A percentile compares a stretch with the other conserved stretches of the same genome.
phyloP scores from a whole-genome alignment of 30 jellyfish, hydroid and myxozoan genomes.

The Cassiopea xamachana region DNA sequence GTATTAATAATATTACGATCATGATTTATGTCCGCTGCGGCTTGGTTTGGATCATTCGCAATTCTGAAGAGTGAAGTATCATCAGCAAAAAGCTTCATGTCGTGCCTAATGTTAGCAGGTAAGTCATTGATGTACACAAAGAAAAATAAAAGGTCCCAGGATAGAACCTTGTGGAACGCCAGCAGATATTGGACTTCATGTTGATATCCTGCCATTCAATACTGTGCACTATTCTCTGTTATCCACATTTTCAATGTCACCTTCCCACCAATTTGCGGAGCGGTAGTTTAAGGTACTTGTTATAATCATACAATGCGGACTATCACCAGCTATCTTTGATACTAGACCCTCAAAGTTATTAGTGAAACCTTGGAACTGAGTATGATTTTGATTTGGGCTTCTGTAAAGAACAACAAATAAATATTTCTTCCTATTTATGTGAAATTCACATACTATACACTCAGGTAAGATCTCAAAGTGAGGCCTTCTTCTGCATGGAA shows the following conservation, averaged over 20 bases:
- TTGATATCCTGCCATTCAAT: not conserved
- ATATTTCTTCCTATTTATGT: not conserved
- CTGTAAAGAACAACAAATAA: not conserved
- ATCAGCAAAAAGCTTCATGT: not conserved
- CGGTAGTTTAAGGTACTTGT: not conserved
- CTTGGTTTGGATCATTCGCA: not conserved
- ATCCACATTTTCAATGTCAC: not conserved
- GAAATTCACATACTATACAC: slow-evolving; percentile 8
- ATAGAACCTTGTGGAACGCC: not conserved
- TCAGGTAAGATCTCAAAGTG: slow-evolving; percentile 3
- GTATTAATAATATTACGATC: not conserved
- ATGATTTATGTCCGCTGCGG: not conserved
- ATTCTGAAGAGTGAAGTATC: not conserved
- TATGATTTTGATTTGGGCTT: not conserved
- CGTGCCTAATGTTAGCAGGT: not conserved
- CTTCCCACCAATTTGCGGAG: not conserved
- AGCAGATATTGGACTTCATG: not conserved
- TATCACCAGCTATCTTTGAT: slow-evolving; percentile 12
- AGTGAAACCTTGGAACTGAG: not conserved
- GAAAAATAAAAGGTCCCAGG: not conserved
- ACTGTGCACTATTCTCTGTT: not conserved
- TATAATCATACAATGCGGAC: not conserved
- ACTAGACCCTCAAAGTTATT: not conserved
- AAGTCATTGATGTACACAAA: not conserved
- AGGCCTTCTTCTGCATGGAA: not conserved